Percentiles rank a stretch among this genome's conserved stretches.
Evolutionary conservation across 2,113 vertebrate genomes (phyloP).

Genomic region (Sinocyclocheilus rhinocerous): DNA sequence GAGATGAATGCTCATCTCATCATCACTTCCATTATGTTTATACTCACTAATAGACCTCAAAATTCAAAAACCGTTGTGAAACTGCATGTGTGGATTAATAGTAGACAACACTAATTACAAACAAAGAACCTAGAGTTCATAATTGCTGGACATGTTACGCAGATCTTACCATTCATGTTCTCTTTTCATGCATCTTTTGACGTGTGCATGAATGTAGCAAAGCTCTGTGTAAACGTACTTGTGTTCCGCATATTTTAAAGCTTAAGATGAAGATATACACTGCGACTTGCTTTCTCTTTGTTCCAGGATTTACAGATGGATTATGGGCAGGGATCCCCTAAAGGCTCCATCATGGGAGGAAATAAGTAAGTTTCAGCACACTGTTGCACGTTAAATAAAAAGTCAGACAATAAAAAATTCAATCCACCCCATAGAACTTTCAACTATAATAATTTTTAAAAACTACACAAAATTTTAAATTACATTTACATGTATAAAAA

Average conservation of each 20-base stretch:
- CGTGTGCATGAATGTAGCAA: slow-evolving; percentile 19
- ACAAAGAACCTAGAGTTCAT: not conserved
- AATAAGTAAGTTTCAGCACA: slow-evolving; percentile 82
- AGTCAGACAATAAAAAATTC: not conserved
- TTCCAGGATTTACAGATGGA: slow-evolving; percentile 84
- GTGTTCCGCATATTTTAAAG: not conserved
- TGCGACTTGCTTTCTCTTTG: slow-evolving; percentile 31
- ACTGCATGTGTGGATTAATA: slow-evolving; percentile 11
- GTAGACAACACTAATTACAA: not conserved
- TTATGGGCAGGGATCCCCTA: slow-evolving; percentile 79
- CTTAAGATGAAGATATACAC: not conserved
- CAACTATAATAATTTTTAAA: no score
- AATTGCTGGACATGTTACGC: not conserved
- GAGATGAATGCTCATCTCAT: slow-evolving; percentile 2
- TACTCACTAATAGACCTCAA: not conserved
- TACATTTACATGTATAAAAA: no score
- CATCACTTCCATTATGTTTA: not conserved
- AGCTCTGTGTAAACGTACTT: not conserved
- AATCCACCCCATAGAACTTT: not conserved
- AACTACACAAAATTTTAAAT: no score
- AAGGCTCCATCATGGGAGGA: slow-evolving; percentile 80
- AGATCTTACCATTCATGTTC: not conserved
- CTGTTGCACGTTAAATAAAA: not conserved
- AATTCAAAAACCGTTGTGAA: not conserved
- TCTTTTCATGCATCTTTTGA: slow-evolving; percentile 6